A percentile compares a stretch with the other conserved stretches of the same genome.
Conservation (phyloP, 2,113 vertebrate species). For the Micronycteris hirsuta region DNA sequence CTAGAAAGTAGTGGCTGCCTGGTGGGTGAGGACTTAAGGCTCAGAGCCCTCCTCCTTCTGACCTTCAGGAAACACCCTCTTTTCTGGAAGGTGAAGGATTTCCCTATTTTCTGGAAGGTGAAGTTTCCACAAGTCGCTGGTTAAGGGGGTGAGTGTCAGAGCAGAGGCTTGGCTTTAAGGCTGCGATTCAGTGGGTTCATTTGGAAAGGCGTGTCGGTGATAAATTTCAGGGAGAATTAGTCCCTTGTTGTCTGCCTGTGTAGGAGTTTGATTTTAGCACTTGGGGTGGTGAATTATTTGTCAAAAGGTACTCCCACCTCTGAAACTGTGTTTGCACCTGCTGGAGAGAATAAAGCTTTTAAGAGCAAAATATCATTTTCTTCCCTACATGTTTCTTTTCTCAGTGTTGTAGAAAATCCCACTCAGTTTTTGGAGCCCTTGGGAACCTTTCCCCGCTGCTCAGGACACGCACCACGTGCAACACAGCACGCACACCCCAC, state of each 20-base stretch:
- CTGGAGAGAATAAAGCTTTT: slow-evolving; percentile 42
- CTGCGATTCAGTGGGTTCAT: not conserved
- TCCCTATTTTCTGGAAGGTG: not conserved
- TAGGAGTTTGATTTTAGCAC: not conserved
- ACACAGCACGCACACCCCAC: too few relatives aligned
- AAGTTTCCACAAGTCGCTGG: not conserved
- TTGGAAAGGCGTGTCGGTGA: not conserved
- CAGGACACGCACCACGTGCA: not conserved
- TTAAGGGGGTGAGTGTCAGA: not conserved
- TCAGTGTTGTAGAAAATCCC: slow-evolving; percentile 22
- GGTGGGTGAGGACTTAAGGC: not conserved
- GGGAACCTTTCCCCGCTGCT: not conserved
- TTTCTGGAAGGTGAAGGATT: not conserved
- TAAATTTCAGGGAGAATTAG: not conserved
- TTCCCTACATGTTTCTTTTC: slow-evolving; percentile 5
- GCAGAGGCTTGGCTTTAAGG: not conserved
- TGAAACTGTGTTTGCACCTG: slow-evolving; percentile 53
- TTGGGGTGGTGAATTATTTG: not conserved
- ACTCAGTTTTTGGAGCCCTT: not conserved
- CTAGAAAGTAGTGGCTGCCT: not conserved
- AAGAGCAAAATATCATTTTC: slow-evolving; percentile 40
- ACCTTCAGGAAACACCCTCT: not conserved
- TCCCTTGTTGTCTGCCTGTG: not conserved
- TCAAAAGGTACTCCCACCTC: not conserved
- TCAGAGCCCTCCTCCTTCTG: rapidly evolving